These are phyloP conservation scores for Galeopterus variegatus DNA, from an alignment of 2,113 vertebrate species.

Conservation along the genomic window DNA sequence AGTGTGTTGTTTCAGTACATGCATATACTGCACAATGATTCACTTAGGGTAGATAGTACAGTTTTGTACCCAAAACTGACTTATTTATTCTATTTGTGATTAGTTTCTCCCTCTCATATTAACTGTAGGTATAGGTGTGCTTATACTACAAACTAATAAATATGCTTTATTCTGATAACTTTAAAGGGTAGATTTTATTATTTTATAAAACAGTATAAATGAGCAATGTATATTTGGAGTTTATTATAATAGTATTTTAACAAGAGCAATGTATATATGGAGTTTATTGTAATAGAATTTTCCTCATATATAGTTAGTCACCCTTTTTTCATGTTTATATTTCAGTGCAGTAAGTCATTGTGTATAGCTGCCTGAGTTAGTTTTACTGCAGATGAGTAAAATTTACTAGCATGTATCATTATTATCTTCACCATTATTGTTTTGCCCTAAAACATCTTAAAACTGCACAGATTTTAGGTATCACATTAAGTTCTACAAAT, in stretches of 20 bases:
- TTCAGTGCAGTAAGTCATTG: background rate
- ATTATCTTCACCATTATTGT: background rate
- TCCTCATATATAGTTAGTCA: background rate
- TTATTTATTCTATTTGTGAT: slow-evolving; percentile 47
- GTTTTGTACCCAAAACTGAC: background rate
- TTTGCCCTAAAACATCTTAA: background rate
- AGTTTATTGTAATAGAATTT: background rate
- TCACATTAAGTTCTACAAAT: background rate
- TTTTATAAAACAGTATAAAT: slow-evolving; percentile 52
- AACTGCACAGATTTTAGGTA: background rate
- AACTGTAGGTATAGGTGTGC: background rate
- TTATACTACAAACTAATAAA: background rate
- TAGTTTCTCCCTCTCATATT: slow-evolving; percentile 43
- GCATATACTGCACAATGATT: too few relatives aligned
- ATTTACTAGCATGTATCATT: background rate
- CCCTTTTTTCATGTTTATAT: slow-evolving; percentile 3
- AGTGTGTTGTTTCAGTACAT: too few relatives aligned
- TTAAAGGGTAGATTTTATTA: background rate
- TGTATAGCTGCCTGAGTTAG: background rate
- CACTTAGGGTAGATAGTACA: too few relatives aligned
- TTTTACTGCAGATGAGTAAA: slow-evolving; percentile 58
- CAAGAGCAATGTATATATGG: background rate
- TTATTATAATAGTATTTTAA: background rate
- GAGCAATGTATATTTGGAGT: background rate
- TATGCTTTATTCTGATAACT: slow-evolving; percentile 47